phyloP scores from a whole-genome alignment of 2,888 invertebrate species.

The Camptogramma bilineatum region DNA sequence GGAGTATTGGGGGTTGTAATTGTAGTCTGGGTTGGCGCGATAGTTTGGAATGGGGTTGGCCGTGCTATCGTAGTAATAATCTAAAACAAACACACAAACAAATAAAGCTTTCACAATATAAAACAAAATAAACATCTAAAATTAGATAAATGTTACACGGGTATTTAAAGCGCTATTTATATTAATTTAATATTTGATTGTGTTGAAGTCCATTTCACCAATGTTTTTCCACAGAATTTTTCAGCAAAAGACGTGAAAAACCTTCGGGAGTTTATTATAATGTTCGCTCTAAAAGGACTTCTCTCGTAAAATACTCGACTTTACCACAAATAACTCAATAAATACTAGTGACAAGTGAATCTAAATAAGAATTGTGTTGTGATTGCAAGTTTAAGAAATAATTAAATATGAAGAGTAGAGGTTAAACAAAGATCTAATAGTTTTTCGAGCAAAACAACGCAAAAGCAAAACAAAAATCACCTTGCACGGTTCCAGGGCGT shows the following conservation, averaged over 20 bases:
- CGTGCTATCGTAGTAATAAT: constrained; percentile 31
- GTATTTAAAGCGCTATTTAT: neutral
- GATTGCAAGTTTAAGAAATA: neutral
- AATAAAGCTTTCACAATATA: constrained; percentile 15
- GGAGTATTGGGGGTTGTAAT: constrained; percentile 6
- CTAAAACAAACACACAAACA: constrained; percentile 35
- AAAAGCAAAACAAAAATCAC: constrained; percentile 14
- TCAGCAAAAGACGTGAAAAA: no score
- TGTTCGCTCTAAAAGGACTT: neutral
- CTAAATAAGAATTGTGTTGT: neutral
- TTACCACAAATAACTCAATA: neutral
- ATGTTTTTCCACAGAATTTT: no score
- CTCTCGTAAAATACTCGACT: neutral
- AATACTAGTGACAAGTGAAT: neutral
- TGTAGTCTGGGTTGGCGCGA: constrained; percentile 22
- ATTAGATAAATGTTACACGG: neutral
- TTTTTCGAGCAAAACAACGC: constrained; percentile 20
- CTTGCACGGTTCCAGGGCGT: constrained; percentile 24
- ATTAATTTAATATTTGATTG: neutral
- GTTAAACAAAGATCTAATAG: neutral
- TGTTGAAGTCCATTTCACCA: no score
- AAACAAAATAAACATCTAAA: constrained; percentile 1
- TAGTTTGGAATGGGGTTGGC: constrained; percentile 31
- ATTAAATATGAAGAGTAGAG: neutral
- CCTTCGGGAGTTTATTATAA: no score